phyloP scores from a whole-genome alignment of 2,113 vertebrate species.

The Otis tarda region DNA sequence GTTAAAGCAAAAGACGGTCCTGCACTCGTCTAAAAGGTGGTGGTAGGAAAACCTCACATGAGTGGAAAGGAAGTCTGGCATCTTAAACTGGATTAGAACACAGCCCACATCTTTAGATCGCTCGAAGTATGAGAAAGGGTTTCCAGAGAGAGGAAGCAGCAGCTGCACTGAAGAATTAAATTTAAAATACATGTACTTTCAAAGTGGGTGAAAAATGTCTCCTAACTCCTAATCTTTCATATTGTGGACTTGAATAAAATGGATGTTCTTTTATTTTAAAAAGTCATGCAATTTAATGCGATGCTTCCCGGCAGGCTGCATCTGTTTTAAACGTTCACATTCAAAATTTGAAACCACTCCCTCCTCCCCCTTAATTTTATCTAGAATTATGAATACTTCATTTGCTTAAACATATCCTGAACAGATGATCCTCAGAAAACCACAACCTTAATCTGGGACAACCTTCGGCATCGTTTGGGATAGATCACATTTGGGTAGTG shows the following conservation, averaged over 20 bases:
- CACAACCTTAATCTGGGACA: neutral
- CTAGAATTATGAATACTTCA: slow-evolving; percentile 27
- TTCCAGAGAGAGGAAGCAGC: slow-evolving; percentile 31
- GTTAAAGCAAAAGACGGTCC: neutral
- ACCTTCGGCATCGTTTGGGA: neutral
- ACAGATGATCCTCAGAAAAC: slow-evolving; percentile 10
- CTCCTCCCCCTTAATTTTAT: slow-evolving; percentile 25
- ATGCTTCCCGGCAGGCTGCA: slow-evolving; percentile 34
- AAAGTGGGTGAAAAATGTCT: slow-evolving; percentile 5
- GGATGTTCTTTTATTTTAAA: slow-evolving; percentile 9
- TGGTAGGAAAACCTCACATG: neutral
- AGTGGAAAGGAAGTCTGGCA: neutral
- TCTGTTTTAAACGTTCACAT: slow-evolving; percentile 30
- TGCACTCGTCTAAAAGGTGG: neutral
- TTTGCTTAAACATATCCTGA: slow-evolving; percentile 34
- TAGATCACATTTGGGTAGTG: neutral
- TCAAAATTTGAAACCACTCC: neutral
- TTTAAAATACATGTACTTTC: slow-evolving; percentile 53
- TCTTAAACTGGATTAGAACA: slow-evolving; percentile 5
- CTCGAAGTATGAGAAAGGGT: neutral
- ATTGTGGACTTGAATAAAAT: slow-evolving; percentile 5
- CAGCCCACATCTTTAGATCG: neutral
- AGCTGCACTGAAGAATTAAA: slow-evolving; percentile 39
- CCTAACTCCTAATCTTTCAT: slow-evolving; percentile 36
- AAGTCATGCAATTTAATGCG: slow-evolving; percentile 28